A percentile compares a stretch with the other conserved stretches of the same genome.
phyloP scores from a whole-genome alignment of 2,888 invertebrate species.

The Tupiocoris notatus region DNA sequence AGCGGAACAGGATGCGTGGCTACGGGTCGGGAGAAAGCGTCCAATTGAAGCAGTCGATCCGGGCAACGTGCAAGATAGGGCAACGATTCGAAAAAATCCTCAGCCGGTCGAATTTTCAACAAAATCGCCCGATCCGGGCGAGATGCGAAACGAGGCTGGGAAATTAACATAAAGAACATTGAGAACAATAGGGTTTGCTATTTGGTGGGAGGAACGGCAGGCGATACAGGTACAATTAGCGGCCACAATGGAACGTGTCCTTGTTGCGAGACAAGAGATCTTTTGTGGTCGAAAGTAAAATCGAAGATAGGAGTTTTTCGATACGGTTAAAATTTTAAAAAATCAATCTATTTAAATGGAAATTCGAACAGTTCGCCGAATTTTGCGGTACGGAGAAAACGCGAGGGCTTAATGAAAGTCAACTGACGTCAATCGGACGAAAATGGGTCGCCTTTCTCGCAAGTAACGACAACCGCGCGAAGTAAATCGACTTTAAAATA shows the following conservation, averaged over 20 bases:
- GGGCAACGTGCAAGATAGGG: too few species aligned
- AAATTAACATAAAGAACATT: background rate
- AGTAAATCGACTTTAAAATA: too few species aligned
- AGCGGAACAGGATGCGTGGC: conserved; percentile 30
- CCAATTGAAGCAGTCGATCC: too few species aligned
- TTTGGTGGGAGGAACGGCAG: conserved; percentile 1
- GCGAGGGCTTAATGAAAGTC: background rate
- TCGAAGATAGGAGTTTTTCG: too few species aligned
- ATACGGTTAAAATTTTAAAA: too few species aligned
- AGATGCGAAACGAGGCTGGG: background rate
- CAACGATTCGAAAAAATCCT: background rate
- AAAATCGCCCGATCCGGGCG: background rate
- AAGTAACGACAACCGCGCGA: background rate
- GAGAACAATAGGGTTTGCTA: conserved; percentile 8
- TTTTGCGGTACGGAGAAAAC: background rate
- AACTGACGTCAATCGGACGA: background rate
- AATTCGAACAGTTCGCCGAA: too few species aligned
- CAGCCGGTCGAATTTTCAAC: background rate
- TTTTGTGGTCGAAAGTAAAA: conserved; percentile 6
- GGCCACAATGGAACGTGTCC: conserved; percentile 7
- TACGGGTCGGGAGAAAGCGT: conserved; percentile 11
- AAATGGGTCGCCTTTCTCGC: background rate
- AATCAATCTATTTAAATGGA: background rate
- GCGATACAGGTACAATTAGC: conserved; percentile 30
- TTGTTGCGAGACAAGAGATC: background rate